Percentiles rank a stretch among this genome's conserved stretches.
Conservation (phyloP, 2,888 invertebrate species). For the Cephalotes varians region DNA sequence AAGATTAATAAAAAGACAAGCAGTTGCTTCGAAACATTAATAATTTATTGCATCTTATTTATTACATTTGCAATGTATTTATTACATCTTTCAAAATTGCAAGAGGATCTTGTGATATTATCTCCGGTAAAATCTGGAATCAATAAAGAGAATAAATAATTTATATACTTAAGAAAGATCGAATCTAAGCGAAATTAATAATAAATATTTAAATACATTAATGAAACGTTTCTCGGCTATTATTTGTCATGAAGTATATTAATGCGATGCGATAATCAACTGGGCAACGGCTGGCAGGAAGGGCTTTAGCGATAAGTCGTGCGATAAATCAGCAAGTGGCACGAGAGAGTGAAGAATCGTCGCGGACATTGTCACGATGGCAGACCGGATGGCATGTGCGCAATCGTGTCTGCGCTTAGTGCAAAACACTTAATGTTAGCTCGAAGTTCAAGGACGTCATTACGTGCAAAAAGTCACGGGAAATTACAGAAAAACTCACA, state of each 20-base stretch:
- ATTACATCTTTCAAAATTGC: neutral
- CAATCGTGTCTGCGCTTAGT: conserved; percentile 1
- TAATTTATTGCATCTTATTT: no score
- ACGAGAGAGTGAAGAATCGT: conserved; percentile 30
- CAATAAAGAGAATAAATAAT: neutral
- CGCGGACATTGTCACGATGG: conserved; percentile 52
- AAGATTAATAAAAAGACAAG: no score
- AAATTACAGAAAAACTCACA: conserved; percentile 53
- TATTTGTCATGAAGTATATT: neutral
- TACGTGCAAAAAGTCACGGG: conserved; percentile 42
- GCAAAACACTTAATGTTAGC: conserved; percentile 26
- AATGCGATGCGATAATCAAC: conserved; percentile 37
- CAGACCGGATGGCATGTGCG: conserved; percentile 68
- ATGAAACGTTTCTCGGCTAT: conserved; percentile 7
- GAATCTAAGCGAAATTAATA: neutral
- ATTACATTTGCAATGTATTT: neutral
- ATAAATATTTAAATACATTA: neutral
- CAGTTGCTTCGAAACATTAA: no score
- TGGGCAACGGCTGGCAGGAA: conserved; percentile 59
- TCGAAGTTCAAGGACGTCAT: conserved; percentile 71
- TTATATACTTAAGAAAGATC: conserved; percentile 1
- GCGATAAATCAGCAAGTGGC: conserved; percentile 38
- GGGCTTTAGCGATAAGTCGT: conserved; percentile 59
- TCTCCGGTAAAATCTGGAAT: neutral
- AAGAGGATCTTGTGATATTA: neutral